These are phyloP conservation scores for Castor canadensis DNA, from an alignment of 2,113 vertebrate species.

Conservation along the genomic window DNA sequence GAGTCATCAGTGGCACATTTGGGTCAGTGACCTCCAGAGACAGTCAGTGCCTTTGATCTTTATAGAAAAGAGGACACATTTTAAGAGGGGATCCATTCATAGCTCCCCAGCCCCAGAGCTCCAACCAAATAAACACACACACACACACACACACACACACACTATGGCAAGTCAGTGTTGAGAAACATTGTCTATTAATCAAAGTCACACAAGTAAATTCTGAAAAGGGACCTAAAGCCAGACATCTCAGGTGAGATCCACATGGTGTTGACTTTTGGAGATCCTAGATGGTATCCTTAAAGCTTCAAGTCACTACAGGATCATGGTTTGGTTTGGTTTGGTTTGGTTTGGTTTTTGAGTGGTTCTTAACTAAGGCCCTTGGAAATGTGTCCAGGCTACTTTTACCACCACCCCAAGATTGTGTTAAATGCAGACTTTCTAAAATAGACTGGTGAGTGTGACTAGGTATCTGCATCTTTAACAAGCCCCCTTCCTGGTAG, in stretches of 20 bases:
- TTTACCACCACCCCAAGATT: not conserved
- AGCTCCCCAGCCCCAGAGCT: not conserved
- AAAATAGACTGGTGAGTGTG: not conserved
- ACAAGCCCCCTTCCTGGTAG: not conserved
- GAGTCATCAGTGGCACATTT: conserved; percentile 47
- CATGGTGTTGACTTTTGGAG: not conserved
- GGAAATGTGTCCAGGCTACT: not conserved
- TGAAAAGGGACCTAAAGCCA: not conserved
- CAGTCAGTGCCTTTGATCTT: conserved; percentile 54
- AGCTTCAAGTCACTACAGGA: not conserved
- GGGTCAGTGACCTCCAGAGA: conserved; percentile 43
- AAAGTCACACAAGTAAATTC: conserved; percentile 11
- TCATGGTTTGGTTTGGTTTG: too few species aligned
- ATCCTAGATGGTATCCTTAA: not conserved
- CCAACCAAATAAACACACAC: conserved; percentile 12
- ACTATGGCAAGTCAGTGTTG: not conserved
- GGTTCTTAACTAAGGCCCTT: not conserved
- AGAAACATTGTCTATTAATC: conserved; percentile 7
- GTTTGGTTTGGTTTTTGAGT: not conserved
- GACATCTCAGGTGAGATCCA: not conserved
- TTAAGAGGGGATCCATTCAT: not conserved
- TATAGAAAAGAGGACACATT: conserved; percentile 46
- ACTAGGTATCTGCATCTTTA: not conserved
- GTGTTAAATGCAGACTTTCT: not conserved
- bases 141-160: not conserved